Evolutionary conservation across 2,888 invertebrate species (phyloP).

Genomic region (Nemapogon koenigi): DNA sequence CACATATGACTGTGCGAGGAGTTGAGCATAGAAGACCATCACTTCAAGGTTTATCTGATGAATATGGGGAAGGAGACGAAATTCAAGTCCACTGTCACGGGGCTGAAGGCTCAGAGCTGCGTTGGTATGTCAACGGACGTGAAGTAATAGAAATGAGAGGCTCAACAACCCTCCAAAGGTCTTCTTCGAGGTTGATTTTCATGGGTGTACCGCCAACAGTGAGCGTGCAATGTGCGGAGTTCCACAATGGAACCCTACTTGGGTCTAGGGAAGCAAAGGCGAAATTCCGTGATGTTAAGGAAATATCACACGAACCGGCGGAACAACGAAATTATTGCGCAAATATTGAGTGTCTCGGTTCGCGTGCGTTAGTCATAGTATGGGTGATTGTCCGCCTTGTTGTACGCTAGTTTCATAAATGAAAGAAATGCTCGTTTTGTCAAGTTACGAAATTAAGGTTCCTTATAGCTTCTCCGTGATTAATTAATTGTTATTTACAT

Average conservation of each 20-base stretch:
- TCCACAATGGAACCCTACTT: constrained; percentile 47
- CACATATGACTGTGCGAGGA: constrained; percentile 42
- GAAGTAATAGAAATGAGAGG: constrained; percentile 36
- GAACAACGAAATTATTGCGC: constrained; percentile 22
- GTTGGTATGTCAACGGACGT: constrained; percentile 47
- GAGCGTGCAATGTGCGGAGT: constrained; percentile 56
- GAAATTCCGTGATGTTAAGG: constrained; percentile 22
- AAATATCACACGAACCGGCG: constrained; percentile 24
- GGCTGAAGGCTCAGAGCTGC: constrained; percentile 34
- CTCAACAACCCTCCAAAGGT: constrained; percentile 27
- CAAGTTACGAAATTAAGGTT: too few species aligned
- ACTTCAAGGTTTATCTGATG: constrained; percentile 38
- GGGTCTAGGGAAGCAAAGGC: constrained; percentile 39
- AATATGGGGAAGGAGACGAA: constrained; percentile 38
- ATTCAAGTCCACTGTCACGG: constrained; percentile 45
- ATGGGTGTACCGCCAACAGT: constrained; percentile 53
- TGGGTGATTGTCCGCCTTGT: constrained; percentile 13
- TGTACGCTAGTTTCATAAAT: constrained; percentile 14
- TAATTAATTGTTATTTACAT: too few species aligned
- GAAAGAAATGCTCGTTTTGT: too few species aligned
- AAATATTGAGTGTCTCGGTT: neutral
- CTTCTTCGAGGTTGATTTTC: constrained; percentile 32
- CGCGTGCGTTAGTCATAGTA: constrained; percentile 11
- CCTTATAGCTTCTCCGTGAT: too few species aligned
- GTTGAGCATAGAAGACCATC: constrained; percentile 34